Conservation (phyloP, 2,797 vertebrate genomes). For the Scleropages formosus region DNA sequence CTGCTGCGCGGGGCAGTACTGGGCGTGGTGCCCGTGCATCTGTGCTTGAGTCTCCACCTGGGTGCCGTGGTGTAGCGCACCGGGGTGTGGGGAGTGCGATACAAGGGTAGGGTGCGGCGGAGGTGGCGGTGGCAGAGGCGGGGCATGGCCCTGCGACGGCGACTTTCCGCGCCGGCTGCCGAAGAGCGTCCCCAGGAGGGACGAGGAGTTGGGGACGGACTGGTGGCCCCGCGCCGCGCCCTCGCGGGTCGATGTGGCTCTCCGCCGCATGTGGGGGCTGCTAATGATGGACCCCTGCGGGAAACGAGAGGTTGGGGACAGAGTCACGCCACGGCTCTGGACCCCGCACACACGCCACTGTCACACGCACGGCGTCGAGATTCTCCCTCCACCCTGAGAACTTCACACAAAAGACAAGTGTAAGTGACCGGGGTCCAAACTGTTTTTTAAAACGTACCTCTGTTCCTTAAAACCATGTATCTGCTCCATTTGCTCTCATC, state of each 20-base stretch:
- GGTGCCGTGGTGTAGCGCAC: constrained; percentile 74
- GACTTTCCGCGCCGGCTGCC: constrained; percentile 84
- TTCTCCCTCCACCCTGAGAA: not conserved
- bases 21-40: constrained; percentile 73
- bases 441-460: not conserved
- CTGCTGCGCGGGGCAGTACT: constrained; percentile 83
- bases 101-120: constrained; percentile 73
- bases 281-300: constrained; percentile 98
- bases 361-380: not conserved
- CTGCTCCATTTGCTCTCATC: no score
- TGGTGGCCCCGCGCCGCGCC: constrained; percentile 84
- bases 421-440: not conserved
- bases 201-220: constrained; percentile 87
- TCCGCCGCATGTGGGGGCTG: constrained; percentile 90
- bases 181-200: constrained; percentile 89
- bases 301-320: constrained; percentile 51
- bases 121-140: constrained; percentile 51
- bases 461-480: not conserved
- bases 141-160: constrained; percentile 71
- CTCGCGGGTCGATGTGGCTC: constrained; percentile 86
- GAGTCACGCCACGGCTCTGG: constrained; percentile 39
- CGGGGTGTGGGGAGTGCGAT: constrained; percentile 70
- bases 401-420: not conserved
- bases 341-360: no score
- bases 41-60: constrained; percentile 60